A percentile compares a stretch with the other conserved stretches of the same genome.
Conservation (phyloP, 2,113 vertebrate genomes). For the Anhinga rufa region DNA sequence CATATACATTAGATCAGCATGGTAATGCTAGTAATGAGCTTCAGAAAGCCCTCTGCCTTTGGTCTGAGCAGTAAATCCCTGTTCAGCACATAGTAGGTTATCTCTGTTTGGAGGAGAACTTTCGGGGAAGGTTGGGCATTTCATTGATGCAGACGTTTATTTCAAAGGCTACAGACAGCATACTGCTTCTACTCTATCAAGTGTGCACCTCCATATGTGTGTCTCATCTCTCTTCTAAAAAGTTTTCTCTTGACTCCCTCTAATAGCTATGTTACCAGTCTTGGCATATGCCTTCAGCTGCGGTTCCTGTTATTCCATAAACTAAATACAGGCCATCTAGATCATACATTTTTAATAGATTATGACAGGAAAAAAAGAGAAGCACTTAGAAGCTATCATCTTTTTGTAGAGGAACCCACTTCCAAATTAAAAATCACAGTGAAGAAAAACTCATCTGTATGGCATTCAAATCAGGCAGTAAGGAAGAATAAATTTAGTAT, state of each 20-base stretch:
- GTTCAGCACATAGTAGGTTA: background rate
- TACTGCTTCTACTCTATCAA: background rate
- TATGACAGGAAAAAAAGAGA: background rate
- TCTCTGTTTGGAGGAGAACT: background rate
- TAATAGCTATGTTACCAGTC: background rate
- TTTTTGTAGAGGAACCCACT: background rate
- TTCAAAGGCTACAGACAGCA: background rate
- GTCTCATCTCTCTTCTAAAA: background rate
- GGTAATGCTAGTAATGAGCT: background rate
- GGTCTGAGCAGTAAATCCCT: background rate
- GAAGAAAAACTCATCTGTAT: background rate
- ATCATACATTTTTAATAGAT: background rate
- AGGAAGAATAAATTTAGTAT: background rate
- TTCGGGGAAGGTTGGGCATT: background rate
- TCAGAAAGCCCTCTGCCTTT: background rate
- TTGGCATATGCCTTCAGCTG: background rate
- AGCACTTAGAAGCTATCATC: background rate
- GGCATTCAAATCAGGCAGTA: background rate
- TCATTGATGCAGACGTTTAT: background rate
- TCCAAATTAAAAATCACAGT: background rate
- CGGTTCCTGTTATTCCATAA: background rate
- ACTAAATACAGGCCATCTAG: background rate
- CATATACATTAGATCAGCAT: accelerated
- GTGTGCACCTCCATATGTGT: background rate
- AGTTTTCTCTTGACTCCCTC: background rate